Evolutionary conservation across 2,888 invertebrate species (phyloP), one percentile per base, ranked within the genome.

Genomic region (Byasa hedistus): DNA sequence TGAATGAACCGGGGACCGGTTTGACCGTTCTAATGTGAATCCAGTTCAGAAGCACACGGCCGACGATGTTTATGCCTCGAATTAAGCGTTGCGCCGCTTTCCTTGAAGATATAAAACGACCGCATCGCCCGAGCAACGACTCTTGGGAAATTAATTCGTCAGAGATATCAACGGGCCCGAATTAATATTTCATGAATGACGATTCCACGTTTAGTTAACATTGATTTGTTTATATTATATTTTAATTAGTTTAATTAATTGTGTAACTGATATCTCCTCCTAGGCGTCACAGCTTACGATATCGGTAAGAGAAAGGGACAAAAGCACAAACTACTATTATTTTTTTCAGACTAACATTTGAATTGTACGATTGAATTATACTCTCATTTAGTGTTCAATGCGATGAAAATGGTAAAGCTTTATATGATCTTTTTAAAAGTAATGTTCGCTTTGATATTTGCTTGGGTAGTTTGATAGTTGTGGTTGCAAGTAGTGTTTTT

Each of bases 1-100:
- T 80, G 81, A 81, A 81, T 80, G 81, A 78, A 79, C 72, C 67
- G 65, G 32, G 58, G 75, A 80, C 81, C 81, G 81, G 81, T 81
- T 81, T 74, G 71, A 69, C 71, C 74, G 74, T 76, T 77, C 76
- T 76, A 72, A 76, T 73, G 70, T 70, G 67, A 72, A 67, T 71
- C 74, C 70, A 76, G 70, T 75, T 77, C 78, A 73, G 76, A 73
- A 74, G 73, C 74, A 72, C 72, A 22, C 27, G 69, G 71, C 73
- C 69, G 71, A 68, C 70, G 71, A 71, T 73, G 75, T 75, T 74
- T 75, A 75, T 75, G 75, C 72, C 74, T 75, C 71, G 70, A 78
- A 75, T 75, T 77, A 74, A 66, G 61, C 57, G 61, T 66, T 61
- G 57, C 66, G 57, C 61, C 57, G 61, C 65, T 52, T 61, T 65